Percentiles rank a stretch among this genome's conserved stretches.
These are phyloP conservation scores for Caranx melampygus DNA, from an alignment of 2,113 vertebrate genomes.

Conservation along the genomic window DNA sequence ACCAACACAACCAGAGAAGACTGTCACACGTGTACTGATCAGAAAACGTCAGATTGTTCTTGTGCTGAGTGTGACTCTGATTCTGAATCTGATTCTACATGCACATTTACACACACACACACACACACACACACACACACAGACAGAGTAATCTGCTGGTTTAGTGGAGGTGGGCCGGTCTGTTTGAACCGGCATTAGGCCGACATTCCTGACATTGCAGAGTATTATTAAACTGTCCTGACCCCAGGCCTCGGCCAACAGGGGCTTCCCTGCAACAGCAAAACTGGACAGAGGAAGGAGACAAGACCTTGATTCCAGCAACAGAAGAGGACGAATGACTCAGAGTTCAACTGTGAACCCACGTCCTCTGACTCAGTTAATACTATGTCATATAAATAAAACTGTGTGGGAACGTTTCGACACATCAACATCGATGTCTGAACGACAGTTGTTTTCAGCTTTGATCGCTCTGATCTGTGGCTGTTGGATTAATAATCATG, in stretches of 20 bases:
- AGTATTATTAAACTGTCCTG: conserved; percentile 79
- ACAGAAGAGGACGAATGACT: neutral
- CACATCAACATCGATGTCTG: no score
- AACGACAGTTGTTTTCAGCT: neutral
- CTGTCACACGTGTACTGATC: conserved; percentile 23
- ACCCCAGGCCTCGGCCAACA: conserved; percentile 52
- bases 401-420: no score
- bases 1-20: conserved; percentile 11
- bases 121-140: conserved; percentile 37
- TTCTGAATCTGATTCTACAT: conserved; percentile 27
- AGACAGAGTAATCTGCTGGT: conserved; percentile 56
- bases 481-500: neutral
- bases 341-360: no score
- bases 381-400: no score
- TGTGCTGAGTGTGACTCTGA: conserved; percentile 25
- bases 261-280: conserved; percentile 51
- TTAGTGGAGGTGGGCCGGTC: conserved; percentile 55
- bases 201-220: conserved; percentile 81
- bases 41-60: conserved; percentile 16
- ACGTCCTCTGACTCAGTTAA: no score
- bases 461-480: neutral
- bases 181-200: conserved; percentile 73
- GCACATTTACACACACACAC: conserved; percentile 34
- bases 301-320: neutral
- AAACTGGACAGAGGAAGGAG: conserved; percentile 25